phyloP scores from a whole-genome alignment of 2,888 invertebrate species.

The Leptopterna dolabrata region DNA sequence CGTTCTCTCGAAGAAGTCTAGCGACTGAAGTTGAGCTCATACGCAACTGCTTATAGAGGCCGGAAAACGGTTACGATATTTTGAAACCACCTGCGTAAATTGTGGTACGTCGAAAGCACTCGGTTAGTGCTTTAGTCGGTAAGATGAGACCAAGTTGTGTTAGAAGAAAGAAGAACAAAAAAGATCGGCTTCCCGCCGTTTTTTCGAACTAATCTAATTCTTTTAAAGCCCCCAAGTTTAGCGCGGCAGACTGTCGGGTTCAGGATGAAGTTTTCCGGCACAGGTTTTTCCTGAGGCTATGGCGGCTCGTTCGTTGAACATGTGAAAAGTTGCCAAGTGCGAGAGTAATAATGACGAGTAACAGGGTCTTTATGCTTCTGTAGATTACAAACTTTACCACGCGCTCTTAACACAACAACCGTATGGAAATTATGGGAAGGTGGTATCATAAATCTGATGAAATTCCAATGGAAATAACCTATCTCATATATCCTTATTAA shows the following conservation, averaged over 20 bases:
- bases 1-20: background rate
- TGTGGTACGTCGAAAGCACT: background rate
- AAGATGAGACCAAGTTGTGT: background rate
- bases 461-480: background rate
- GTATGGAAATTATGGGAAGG: background rate
- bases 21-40: background rate
- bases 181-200: background rate
- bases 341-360: background rate
- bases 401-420: background rate
- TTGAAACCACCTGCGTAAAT: background rate
- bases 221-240: background rate
- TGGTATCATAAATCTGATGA: background rate
- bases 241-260: background rate
- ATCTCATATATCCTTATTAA: too few relatives aligned
- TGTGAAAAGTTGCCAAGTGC: background rate
- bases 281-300: background rate
- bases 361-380: background rate
- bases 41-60: background rate
- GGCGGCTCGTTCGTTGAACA: background rate
- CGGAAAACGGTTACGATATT: background rate
- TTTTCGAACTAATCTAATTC: conserved; percentile 13
- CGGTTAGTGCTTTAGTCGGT: background rate
- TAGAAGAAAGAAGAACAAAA: background rate
- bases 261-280: too few relatives aligned
- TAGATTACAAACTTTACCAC: background rate